Conservation (phyloP, 2,888 invertebrate species). For the Sinopyrophorus schimmeli region DNA sequence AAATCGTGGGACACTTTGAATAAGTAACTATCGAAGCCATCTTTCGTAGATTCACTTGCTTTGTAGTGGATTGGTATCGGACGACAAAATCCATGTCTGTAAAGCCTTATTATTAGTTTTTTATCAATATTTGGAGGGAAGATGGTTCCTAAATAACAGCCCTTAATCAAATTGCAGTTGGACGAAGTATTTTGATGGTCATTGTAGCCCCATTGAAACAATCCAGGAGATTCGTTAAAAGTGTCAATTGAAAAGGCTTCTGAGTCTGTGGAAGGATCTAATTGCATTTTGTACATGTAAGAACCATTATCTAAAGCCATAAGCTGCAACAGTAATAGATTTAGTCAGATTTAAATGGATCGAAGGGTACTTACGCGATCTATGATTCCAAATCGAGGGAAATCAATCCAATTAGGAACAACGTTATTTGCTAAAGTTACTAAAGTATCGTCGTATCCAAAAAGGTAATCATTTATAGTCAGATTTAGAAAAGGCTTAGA, state of each 20-base stretch:
- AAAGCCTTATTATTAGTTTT: conserved; percentile 64
- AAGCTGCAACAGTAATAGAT: conserved; percentile 58
- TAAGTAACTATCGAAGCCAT: conserved; percentile 62
- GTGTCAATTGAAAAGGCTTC: conserved; percentile 57
- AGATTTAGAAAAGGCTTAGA: conserved; percentile 66
- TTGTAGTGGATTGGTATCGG: conserved; percentile 62
- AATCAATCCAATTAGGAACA: conserved; percentile 77
- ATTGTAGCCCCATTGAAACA: conserved; percentile 70
- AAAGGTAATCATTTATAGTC: conserved; percentile 72
- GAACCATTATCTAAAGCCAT: conserved; percentile 62
- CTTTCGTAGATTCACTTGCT: conserved; percentile 45
- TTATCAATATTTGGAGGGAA: conserved; percentile 66
- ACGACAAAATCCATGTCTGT: conserved; percentile 76
- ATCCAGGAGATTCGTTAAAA: conserved; percentile 68
- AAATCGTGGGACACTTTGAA: conserved; percentile 66
- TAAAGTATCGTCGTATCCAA: conserved; percentile 80
- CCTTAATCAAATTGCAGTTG: conserved; percentile 68
- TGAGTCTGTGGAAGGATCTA: conserved; percentile 46
- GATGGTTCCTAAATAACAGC: conserved; percentile 71
- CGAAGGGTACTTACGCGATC: conserved; percentile 67
- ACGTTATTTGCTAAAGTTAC: conserved; percentile 70
- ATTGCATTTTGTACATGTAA: conserved; percentile 60
- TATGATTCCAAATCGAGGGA: conserved; percentile 75
- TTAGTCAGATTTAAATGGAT: not conserved
- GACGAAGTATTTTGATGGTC: conserved; percentile 54